These are phyloP conservation scores for Xestia ashworthii DNA, from an alignment of 2,888 invertebrate species.

Conservation along the genomic window DNA sequence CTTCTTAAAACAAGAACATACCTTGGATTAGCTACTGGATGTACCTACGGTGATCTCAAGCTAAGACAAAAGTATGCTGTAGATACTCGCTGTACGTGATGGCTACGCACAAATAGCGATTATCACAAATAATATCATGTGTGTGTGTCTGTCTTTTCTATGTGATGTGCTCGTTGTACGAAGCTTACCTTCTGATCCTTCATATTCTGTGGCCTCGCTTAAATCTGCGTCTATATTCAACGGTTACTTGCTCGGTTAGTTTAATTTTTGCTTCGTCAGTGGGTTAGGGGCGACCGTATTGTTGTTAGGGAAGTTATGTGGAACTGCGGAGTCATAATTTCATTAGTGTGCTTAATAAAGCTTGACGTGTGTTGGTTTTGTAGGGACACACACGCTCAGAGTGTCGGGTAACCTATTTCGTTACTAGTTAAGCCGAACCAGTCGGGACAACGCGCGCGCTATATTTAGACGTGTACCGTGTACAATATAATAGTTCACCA, in stretches of 20 bases:
- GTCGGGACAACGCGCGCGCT: too few species aligned
- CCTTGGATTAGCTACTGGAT: neutral
- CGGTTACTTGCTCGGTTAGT: constrained; percentile 43
- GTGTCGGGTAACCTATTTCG: too few species aligned
- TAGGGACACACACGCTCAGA: too few species aligned
- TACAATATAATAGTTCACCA: too few species aligned
- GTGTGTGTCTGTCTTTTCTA: neutral
- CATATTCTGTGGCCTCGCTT: constrained; percentile 4
- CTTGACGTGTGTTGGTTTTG: constrained; percentile 24
- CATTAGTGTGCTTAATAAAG: constrained; percentile 46
- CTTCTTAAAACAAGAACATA: neutral
- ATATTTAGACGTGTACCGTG: too few species aligned
- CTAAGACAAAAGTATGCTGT: neutral
- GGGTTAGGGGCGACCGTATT: constrained; percentile 39
- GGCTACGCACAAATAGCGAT: too few species aligned
- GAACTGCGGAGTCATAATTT: constrained; percentile 48
- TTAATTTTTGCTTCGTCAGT: constrained; percentile 61
- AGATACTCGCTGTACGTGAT: neutral
- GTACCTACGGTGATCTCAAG: neutral
- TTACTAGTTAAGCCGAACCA: too few species aligned
- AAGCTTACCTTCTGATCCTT: neutral
- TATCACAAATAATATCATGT: neutral
- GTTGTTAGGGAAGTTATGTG: constrained; percentile 30
- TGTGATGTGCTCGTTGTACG: neutral
- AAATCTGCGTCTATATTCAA: constrained; percentile 50